Base-by-base conservation (phyloP, 2,797 vertebrate species). In the Luscinia luscinia region DNA sequence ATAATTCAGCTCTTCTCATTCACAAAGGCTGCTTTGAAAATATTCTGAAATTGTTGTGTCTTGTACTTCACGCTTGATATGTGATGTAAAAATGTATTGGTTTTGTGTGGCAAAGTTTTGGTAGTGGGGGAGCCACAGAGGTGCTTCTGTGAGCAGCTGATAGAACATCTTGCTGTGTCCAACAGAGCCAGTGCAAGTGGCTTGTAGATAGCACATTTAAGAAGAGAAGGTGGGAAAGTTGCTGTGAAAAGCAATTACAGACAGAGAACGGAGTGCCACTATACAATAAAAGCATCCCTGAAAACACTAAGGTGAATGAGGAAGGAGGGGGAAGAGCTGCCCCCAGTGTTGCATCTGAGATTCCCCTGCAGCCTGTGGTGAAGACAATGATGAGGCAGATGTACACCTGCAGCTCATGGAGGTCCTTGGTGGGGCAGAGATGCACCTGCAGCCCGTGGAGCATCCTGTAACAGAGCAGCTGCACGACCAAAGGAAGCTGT, bases 151-250 rank as follows among this genome's bases (percentile, higher is more conserved):
- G 55, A 70, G 32, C 21, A 43, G 55, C 8, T 43, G 45, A 24
- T 24, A 61, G 46, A 70, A 52, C 27, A 11, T 38, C 24, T 22
- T 70, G 32, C 17, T 9, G 11, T 26, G 27, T 61, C 21, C 9
- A 7, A 45, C 22, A 61, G 17, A 52, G 22, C 5, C 66, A 70
- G 3, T 21, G 14, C 22, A 52, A 27, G 45, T 0, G 0, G 27
- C 11, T 62, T 2, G 2, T 22, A 45, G 27, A 18, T 15, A 70
- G 17, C 17, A 17, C 11, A 32, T 36, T 52, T 52, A 14, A 36
- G 46, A 43, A 43, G 14, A 11, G 14, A 61, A 43, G 17, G 26
- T 1, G 0, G 17, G 20, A 61, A 52, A 36, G 3, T 36, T 32
- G 21, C 17, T 32, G 14, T 32, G n/a, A 24, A 62, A 52, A 70